Evolutionary conservation across 2,113 vertebrate genomes (phyloP), one percentile per base, ranked within the genome.

Genomic region (Gymnarchus niloticus): DNA sequence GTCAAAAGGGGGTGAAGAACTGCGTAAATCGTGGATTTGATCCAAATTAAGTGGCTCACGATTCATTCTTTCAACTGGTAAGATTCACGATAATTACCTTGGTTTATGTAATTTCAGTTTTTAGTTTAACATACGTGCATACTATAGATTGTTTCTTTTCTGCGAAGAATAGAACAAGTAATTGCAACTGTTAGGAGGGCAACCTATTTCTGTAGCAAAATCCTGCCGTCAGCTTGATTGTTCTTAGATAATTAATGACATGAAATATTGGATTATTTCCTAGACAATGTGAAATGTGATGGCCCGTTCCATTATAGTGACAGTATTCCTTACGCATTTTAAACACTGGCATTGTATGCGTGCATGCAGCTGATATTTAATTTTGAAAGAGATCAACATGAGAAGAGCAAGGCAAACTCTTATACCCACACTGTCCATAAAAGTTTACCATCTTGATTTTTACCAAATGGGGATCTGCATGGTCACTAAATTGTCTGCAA

Each of bases 61-160:
- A 81, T 83, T 86, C 83, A 48, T 65, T 65, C 7, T 51, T 81
- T 78, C 41, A 28, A 84, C 76, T 89, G 92, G 92, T 93, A 90
- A 93, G 91, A 77, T 54, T 14, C 51, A 54, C 77, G 28, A 48
- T n/a, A 48, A 78, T 48, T 78, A 54, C 52, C 6, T 19, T 78
- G 21, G 19, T 41, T 48, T 78, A 78, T 46, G 44, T 48, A 46
- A 78, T 78, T 78, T 78, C 76, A 78, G 8, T 46, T 17, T 44
- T 17, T 78, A 48, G 44, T 78, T 41, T 46, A 6, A 48, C 23
- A n/a, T 33, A 19, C 21, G 23, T 78, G 9, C 14, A 44, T 78
- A 5, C 41, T 48, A 78, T 7, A 25, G 3, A 48, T 12, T 78
- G 76, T n/a, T 46, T 78, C n/a, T 77, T 23, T 78, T 8, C 41